A percentile compares a stretch with the other conserved stretches of the same genome.
phyloP scores from a whole-genome alignment of 1,140 invertebrate species.

The Samia ricini region DNA sequence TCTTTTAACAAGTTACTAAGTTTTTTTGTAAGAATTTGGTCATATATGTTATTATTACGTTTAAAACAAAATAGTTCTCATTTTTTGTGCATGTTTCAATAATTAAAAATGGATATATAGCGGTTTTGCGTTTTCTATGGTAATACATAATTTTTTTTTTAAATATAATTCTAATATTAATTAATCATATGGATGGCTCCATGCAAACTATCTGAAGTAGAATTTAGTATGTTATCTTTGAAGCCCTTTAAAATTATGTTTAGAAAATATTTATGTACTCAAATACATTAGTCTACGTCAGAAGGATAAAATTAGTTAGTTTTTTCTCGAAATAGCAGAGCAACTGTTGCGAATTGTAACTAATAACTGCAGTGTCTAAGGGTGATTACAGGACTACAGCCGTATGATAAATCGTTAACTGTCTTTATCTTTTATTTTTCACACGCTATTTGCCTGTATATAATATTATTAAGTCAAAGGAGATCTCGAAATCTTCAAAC shows the following conservation, averaged over 20 bases:
- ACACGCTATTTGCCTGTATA: conserved; percentile 32
- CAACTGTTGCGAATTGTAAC: conserved; percentile 47
- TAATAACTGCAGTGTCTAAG: conserved; percentile 35
- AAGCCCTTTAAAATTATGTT: neutral
- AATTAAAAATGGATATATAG: neutral
- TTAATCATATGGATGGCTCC: no score
- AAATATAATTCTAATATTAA: no score
- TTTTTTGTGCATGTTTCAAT: neutral
- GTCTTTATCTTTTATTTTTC: conserved; percentile 29
- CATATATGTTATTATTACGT: no score
- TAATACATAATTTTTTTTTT: no score
- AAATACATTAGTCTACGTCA: conserved; percentile 23
- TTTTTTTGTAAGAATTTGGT: no score
- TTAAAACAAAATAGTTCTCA: no score
- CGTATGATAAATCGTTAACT: conserved; percentile 40
- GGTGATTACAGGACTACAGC: conserved; percentile 34
- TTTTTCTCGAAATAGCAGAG: conserved; percentile 42
- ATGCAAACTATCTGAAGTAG: no score
- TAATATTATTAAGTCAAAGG: conserved; percentile 22
- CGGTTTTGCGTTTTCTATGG: no score
- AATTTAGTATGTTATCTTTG: neutral
- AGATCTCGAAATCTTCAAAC: conserved; percentile 7
- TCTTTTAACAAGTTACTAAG: neutral
- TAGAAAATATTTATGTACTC: conserved; percentile 10
- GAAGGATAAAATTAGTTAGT: conserved; percentile 35